phyloP scores from a whole-genome alignment of 1,140 invertebrate species.

The Drosophila sulfurigaster region DNA sequence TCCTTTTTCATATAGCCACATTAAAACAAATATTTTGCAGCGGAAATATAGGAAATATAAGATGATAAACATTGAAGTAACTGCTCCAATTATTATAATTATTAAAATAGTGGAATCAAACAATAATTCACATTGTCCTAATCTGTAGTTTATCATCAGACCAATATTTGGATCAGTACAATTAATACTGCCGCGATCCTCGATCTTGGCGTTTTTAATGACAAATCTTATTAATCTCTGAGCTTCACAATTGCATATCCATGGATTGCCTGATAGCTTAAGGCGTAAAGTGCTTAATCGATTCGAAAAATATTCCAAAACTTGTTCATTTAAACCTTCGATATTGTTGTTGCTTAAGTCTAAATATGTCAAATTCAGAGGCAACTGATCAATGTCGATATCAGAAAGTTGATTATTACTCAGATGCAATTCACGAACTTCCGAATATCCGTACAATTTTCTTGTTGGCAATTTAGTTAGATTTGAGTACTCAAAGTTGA shows the following conservation, averaged over 20 bases:
- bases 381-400: neutral
- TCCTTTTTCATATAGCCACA: no score
- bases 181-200: neutral
- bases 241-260: conserved; percentile 7
- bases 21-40: neutral
- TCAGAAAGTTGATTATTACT: neutral
- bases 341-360: conserved; percentile 8
- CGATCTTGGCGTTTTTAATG: neutral
- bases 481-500: neutral
- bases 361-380: conserved; percentile 6
- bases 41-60: neutral
- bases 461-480: neutral
- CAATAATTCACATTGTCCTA: neutral
- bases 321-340: neutral
- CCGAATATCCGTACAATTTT: neutral
- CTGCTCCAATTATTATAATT: neutral
- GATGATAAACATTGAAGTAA: neutral
- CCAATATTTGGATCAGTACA: neutral
- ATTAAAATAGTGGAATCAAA: neutral
- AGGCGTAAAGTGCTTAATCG: neutral
- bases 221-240: neutral
- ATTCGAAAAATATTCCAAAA: neutral
- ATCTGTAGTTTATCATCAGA: neutral
- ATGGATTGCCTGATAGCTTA: conserved; percentile 1
- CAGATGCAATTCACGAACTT: neutral